Conservation (phyloP, 1,140 invertebrate species). For the Epicauta chinensis region DNA sequence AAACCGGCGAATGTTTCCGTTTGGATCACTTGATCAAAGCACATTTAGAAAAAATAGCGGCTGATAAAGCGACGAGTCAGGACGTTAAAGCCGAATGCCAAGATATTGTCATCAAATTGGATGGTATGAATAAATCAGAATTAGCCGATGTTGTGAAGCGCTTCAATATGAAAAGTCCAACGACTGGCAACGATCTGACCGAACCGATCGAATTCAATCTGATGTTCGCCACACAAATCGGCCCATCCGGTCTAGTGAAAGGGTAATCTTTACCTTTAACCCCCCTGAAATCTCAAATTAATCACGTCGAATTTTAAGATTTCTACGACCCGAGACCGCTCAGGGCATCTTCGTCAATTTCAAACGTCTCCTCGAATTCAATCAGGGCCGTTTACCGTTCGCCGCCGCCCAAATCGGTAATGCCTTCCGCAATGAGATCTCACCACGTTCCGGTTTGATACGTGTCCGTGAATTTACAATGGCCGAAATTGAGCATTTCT, state of each 20-base stretch:
- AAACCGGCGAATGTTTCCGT: constrained; percentile 94
- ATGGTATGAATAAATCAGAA: constrained; percentile 83
- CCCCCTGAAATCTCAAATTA: neutral
- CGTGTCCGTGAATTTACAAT: constrained; percentile 98
- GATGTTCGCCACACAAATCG: constrained; percentile 97
- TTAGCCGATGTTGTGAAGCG: constrained; percentile 78
- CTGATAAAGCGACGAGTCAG: constrained; percentile 74
- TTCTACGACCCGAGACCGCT: constrained; percentile 94
- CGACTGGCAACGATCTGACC: constrained; percentile 88
- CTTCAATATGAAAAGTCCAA: constrained; percentile 90
- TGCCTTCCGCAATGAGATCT: constrained; percentile 99
- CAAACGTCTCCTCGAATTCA: constrained; percentile 93
- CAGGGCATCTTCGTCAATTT: constrained; percentile 99
- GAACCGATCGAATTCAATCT: constrained; percentile 98
- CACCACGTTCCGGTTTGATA: constrained; percentile 92
- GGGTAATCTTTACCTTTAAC: constrained; percentile 61
- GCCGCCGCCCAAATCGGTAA: constrained; percentile 97
- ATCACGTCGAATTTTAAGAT: constrained; percentile 47
- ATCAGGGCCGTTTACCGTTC: constrained; percentile 94
- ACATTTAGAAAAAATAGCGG: constrained; percentile 81
- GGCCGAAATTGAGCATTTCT: constrained; percentile 99
- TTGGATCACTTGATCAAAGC: constrained; percentile 98
- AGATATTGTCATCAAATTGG: constrained; percentile 77
- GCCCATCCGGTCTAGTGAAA: constrained; percentile 89
- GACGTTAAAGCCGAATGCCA: constrained; percentile 69